phyloP scores from a whole-genome alignment of 2,113 vertebrate species.

The Gobius niger region DNA sequence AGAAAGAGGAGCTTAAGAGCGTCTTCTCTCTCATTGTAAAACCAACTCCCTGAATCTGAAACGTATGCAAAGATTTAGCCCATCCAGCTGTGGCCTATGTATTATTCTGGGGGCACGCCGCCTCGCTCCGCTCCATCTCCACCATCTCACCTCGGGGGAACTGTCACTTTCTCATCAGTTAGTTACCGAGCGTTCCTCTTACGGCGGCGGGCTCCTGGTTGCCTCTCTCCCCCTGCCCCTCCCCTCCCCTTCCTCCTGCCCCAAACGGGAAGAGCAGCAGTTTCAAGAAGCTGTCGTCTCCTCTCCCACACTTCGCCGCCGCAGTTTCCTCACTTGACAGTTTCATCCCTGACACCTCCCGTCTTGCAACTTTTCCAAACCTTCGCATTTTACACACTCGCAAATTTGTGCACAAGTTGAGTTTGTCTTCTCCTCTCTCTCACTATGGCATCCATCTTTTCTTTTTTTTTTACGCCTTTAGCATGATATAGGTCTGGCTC shows the following conservation, averaged over 20 bases:
- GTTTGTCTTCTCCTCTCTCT: constrained; percentile 21
- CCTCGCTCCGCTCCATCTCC: constrained; percentile 54
- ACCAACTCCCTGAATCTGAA: constrained; percentile 40
- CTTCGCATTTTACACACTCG: constrained; percentile 47
- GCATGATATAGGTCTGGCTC: constrained; percentile 42
- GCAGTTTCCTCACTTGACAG: constrained; percentile 64
- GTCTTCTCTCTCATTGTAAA: constrained; percentile 18
- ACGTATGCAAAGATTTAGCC: constrained; percentile 43
- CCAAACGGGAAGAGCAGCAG: constrained; percentile 24
- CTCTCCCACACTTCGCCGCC: constrained; percentile 50
- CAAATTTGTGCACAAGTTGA: constrained; percentile 37
- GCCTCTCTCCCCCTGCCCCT: constrained; percentile 28
- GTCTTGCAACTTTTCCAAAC: constrained; percentile 56
- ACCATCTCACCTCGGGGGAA: constrained; percentile 59
- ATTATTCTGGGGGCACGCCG: constrained; percentile 51
- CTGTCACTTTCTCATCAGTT: constrained; percentile 66
- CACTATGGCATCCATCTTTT: constrained; percentile 16
- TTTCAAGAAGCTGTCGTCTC: constrained; percentile 58
- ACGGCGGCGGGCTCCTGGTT: constrained; percentile 30
- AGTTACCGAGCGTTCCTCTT: constrained; percentile 55
- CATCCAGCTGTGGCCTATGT: constrained; percentile 43
- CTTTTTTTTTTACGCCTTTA: constrained; percentile 13
- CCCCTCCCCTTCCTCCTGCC: constrained; percentile 19
- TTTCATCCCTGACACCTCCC: constrained; percentile 62
- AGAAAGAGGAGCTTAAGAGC: constrained; percentile 24